These are phyloP conservation scores for Physocephala rufipes DNA, from an alignment of 2,888 invertebrate genomes.

Conservation along the genomic window DNA sequence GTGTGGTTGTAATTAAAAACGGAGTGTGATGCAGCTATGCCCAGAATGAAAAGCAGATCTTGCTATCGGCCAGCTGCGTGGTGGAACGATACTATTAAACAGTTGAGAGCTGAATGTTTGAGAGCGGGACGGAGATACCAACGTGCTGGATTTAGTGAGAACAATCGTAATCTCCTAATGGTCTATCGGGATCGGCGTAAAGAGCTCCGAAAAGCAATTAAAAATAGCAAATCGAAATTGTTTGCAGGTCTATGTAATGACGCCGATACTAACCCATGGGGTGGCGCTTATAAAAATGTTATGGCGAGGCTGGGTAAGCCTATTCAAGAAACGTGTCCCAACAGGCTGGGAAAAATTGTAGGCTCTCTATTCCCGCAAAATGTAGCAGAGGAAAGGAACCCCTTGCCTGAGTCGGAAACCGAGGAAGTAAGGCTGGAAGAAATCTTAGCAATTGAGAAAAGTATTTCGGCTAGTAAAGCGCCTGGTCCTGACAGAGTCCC, in stretches of 20 bases:
- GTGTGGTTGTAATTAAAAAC: background rate
- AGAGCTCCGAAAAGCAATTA: background rate
- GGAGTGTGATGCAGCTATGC: background rate
- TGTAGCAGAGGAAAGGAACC: too few relatives aligned
- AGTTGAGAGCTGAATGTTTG: background rate
- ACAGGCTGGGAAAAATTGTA: background rate
- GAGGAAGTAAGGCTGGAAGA: background rate
- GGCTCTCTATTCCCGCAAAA: background rate
- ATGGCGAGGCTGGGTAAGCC: background rate
- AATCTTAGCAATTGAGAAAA: background rate
- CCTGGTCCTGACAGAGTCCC: constrained; percentile 1
- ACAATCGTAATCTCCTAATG: too few relatives aligned
- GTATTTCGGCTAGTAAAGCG: background rate
- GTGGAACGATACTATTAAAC: background rate
- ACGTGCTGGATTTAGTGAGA: too few relatives aligned
- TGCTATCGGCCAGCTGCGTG: background rate
- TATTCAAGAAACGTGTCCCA: background rate
- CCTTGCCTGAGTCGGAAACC: too few relatives aligned
- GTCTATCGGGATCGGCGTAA: background rate
- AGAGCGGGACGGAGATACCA: background rate
- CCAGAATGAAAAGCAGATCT: background rate
- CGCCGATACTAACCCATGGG: background rate
- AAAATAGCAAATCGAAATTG: background rate
- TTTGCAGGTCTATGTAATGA: background rate
- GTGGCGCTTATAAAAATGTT: background rate